Evolutionary conservation across 2,888 invertebrate genomes (phyloP), one percentile per base, ranked within the genome.

Genomic region (Hedya salicella): DNA sequence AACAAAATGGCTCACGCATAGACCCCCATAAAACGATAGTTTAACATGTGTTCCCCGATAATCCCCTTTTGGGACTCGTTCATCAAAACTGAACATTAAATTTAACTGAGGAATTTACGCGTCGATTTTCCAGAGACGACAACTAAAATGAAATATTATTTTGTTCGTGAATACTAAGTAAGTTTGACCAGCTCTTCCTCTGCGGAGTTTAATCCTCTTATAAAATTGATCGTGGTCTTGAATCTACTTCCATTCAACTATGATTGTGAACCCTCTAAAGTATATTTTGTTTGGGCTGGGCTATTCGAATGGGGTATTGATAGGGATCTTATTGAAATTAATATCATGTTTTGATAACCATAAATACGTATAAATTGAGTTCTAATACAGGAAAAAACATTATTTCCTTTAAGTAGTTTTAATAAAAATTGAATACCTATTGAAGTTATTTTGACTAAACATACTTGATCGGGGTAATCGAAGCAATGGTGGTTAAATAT

Each of bases 1-100:
- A 74, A 74, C 53, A 69, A 73, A 74, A 72, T 62, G 68, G 70
- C 64, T 68, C 68, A 52, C 67, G 63, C 64, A 8, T 59, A 25
- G 46, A 25, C 46, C 39, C 11, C n/a, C 36, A 36, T 46, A 39
- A 30, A 53, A 30, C n/a, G 30, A 60, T 59, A 52, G 60, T 56
- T n/a, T 39, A 39, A 46, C 65, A 60, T 60, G 14, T 53, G 50
- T 53, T 46, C 25, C 50, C 14, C 40, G 11, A 30, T 66, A 60
- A 60, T 60, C 65, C 53, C 21, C 44, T 65, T 46, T 30, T 39
- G 44, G 64, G 59, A 52, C 46, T 17, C 9, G 13, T 53, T 46
- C 48, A 50, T 48, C 48, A 40, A 14, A 48, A 19, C 56, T 17
- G 4, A 19, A 36, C 48, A 17, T 54, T 48, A 54, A 44, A 50